phyloP scores from a whole-genome alignment of 2,113 vertebrate species.

The Lichenostomus cassidix region DNA sequence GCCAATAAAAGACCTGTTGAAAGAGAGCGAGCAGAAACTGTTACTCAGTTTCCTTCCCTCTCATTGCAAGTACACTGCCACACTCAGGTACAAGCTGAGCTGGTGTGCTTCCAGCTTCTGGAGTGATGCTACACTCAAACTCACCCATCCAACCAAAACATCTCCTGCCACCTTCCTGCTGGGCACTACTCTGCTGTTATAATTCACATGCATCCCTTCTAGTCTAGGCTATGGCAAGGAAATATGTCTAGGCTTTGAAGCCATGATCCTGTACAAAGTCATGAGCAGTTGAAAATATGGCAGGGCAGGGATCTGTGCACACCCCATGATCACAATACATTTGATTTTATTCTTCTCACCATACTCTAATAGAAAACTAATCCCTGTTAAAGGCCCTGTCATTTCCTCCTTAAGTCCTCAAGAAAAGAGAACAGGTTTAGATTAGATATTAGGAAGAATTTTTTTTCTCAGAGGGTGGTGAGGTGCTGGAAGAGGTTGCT shows the following conservation, averaged over 20 bases:
- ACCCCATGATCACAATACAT: background rate
- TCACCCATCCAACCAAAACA: background rate
- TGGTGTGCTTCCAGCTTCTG: background rate
- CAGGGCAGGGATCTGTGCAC: background rate
- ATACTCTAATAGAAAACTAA: background rate
- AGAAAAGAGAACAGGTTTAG: background rate
- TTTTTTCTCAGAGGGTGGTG: background rate
- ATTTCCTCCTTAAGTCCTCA: background rate
- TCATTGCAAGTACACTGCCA: background rate
- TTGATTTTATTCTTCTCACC: background rate
- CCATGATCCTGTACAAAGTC: background rate
- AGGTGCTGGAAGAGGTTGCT: background rate
- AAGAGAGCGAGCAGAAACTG: background rate
- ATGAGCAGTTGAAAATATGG: background rate
- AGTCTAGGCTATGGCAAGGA: background rate
- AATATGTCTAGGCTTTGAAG: background rate
- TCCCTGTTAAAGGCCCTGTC: background rate
- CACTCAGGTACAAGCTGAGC: background rate
- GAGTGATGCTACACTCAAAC: background rate
- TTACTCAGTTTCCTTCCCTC: background rate
- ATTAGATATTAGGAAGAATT: background rate
- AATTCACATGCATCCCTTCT: background rate
- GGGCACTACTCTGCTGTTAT: background rate
- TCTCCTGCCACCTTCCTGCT: background rate
- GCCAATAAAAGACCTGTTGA: background rate